Percentiles rank a stretch among this genome's conserved stretches.
Evolutionary conservation across 2,888 invertebrate species (phyloP).

Genomic region (Agapetus fuscipes): DNA sequence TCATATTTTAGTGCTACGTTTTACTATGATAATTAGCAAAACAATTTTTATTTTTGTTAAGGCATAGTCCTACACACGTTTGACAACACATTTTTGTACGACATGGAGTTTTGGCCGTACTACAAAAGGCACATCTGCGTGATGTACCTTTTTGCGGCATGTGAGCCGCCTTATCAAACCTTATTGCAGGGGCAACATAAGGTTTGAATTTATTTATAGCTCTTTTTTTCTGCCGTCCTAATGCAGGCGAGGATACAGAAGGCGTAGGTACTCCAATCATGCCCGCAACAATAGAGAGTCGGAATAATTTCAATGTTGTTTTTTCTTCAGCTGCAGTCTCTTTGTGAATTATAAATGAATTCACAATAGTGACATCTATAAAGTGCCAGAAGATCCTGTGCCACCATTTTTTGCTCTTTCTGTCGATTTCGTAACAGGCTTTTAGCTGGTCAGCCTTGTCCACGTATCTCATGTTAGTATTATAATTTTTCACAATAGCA

Average conservation of each 20-base stretch:
- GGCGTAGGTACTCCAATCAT: slow-evolving; percentile 3
- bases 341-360: too few species aligned
- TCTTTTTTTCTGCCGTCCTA: slow-evolving; percentile 3
- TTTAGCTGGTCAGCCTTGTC: slow-evolving; percentile 26
- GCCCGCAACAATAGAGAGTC: slow-evolving; percentile 3
- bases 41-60: slow-evolving; percentile 2
- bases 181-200: slow-evolving; percentile 3
- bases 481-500: slow-evolving; percentile 24
- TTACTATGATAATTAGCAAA: not conserved
- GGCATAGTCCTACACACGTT: slow-evolving; percentile 3
- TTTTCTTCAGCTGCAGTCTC: slow-evolving; percentile 3
- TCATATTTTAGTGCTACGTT: slow-evolving; percentile 1
- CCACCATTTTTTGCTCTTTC: slow-evolving; percentile 27
- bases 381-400: slow-evolving; percentile 3
- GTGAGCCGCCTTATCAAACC: slow-evolving; percentile 3
- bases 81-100: slow-evolving; percentile 2
- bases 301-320: slow-evolving; percentile 2
- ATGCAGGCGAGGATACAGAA: slow-evolving; percentile 3
- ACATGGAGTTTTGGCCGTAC: slow-evolving; percentile 2
- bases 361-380: slow-evolving; percentile 3
- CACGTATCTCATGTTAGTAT: slow-evolving; percentile 25
- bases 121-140: slow-evolving; percentile 3
- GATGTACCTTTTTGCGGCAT: slow-evolving; percentile 3
- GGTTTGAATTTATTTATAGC: slow-evolving; percentile 2
- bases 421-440: slow-evolving; percentile 24